A percentile compares a stretch with the other conserved stretches of the same genome.
These are phyloP conservation scores for Phylloscopus collybita DNA, from an alignment of 2,797 vertebrate species.

Conservation along the genomic window DNA sequence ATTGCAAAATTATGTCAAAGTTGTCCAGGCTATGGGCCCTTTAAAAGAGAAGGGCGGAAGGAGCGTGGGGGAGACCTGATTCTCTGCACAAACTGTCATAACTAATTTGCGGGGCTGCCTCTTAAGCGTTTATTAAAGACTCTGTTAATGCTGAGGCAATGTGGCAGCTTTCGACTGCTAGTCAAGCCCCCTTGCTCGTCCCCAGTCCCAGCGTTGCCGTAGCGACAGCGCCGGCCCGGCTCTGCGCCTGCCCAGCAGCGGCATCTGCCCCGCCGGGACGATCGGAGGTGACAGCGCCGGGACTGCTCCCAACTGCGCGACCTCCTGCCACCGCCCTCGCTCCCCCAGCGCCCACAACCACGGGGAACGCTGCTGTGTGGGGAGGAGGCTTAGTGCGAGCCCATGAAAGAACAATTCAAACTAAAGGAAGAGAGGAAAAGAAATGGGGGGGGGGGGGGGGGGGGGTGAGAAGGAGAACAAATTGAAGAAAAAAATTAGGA, in stretches of 20 bases:
- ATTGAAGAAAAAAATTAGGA: constrained; percentile 23
- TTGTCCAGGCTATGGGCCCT: constrained; percentile 87
- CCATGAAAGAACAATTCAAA: accelerated
- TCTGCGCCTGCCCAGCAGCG: constrained; percentile 88
- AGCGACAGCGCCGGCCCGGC: constrained; percentile 80
- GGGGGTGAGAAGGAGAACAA: not conserved
- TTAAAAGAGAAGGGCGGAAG: constrained; percentile 91
- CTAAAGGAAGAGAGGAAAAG: constrained; percentile 38
- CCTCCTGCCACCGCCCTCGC: constrained; percentile 74
- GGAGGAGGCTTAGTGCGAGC: not conserved
- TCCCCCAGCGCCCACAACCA: constrained; percentile 43
- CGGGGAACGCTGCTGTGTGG: accelerated
- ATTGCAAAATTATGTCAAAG: constrained; percentile 97
- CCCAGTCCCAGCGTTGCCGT: constrained; percentile 84
- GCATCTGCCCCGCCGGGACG: constrained; percentile 83
- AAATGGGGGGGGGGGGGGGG: accelerated
- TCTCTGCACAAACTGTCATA: constrained; percentile 95
- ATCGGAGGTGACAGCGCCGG: constrained; percentile 91
- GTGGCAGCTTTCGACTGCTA: constrained; percentile 95
- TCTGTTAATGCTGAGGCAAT: constrained; percentile 97
- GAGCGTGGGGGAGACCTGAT: constrained; percentile 85
- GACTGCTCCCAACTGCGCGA: constrained; percentile 82
- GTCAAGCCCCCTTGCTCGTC: constrained; percentile 77
- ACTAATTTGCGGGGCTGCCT: constrained; percentile 93
- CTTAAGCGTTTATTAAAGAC: constrained; percentile 97